Evolutionary conservation across 2,888 invertebrate genomes (phyloP).

Genomic region (Clanis bilineata): DNA sequence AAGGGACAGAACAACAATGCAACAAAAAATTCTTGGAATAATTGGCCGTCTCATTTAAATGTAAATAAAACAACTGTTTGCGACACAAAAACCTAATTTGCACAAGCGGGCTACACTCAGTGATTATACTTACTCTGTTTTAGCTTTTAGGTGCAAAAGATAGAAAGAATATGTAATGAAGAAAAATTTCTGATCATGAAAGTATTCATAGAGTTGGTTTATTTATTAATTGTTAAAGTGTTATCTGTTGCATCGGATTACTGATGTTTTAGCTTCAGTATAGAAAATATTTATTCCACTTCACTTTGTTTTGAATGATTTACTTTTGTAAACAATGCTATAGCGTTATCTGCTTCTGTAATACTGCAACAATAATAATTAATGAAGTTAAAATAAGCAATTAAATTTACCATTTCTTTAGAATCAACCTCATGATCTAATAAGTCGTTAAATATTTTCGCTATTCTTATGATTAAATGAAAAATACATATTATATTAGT

Average conservation of each 20-base stretch:
- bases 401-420: no score
- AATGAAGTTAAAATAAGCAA: no score
- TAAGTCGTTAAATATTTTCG: no score
- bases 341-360: not conserved
- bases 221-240: not conserved
- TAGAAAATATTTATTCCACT: not conserved
- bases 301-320: not conserved
- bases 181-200: not conserved
- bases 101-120: no score
- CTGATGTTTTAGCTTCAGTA: not conserved
- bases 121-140: no score
- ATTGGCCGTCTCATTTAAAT: not conserved
- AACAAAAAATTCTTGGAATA: not conserved
- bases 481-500: no score
- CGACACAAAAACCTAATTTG: not conserved
- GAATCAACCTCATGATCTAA: no score
- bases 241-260: not conserved
- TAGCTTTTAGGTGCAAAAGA: not conserved
- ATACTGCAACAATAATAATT: no score
- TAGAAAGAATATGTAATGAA: not conserved
- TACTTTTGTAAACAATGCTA: not conserved
- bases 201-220: not conserved
- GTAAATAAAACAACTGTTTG: conserved; percentile 8
- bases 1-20: conserved; percentile 14
- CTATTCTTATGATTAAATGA: no score